phyloP scores from a whole-genome alignment of 2,888 invertebrate species.

The Podotricha telesiphe region DNA sequence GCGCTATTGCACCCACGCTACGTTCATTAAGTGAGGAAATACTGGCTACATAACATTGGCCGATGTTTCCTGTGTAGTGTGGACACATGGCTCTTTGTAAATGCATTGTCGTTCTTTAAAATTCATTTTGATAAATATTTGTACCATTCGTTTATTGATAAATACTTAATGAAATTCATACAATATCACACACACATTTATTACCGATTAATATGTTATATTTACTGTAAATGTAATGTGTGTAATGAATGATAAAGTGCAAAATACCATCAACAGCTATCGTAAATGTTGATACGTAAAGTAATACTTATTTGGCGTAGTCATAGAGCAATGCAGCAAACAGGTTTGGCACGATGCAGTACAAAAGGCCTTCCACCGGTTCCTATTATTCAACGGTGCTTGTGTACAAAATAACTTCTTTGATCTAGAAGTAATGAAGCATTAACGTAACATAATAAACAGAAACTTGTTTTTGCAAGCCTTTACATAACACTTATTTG shows the following conservation, averaged over 20 bases:
- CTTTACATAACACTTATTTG: constrained; percentile 48
- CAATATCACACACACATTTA: too few species aligned
- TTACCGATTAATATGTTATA: too few species aligned
- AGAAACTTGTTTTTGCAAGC: constrained; percentile 11
- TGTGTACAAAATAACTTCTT: constrained; percentile 34
- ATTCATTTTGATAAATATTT: too few species aligned
- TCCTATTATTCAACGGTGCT: constrained; percentile 45
- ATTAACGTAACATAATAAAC: neutral
- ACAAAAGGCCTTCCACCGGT: constrained; percentile 51
- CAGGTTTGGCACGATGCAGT: constrained; percentile 66
- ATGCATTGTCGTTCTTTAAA: neutral
- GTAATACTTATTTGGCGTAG: constrained; percentile 14
- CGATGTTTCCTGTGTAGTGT: constrained; percentile 41
- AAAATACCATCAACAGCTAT: neutral
- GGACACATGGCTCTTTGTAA: neutral
- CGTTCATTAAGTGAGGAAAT: constrained; percentile 47
- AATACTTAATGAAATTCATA: too few species aligned
- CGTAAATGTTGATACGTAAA: neutral
- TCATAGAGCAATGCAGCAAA: constrained; percentile 67
- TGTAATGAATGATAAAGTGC: neutral
- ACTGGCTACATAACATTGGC: constrained; percentile 44
- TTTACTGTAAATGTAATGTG: too few species aligned
- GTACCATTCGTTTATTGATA: too few species aligned
- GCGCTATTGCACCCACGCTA: constrained; percentile 52
- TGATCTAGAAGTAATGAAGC: neutral